Evolutionary conservation across 2,888 invertebrate genomes (phyloP).

Genomic region (Eudemis profundana): DNA sequence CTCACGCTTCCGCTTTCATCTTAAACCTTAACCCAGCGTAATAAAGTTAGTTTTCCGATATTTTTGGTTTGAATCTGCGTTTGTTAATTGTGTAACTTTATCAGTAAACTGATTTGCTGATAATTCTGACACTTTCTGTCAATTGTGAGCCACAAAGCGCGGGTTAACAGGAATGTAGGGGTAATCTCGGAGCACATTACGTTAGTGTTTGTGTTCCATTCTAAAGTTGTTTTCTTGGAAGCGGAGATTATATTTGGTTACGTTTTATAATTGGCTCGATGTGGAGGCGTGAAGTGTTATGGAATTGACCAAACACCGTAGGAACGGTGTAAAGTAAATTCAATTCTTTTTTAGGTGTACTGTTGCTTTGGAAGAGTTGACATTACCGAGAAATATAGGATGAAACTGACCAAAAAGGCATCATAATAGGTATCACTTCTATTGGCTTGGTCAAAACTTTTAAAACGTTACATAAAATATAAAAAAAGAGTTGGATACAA

Average conservation of each 20-base stretch:
- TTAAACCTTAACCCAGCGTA: background rate
- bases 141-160: constrained; percentile 28
- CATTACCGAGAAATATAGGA: background rate
- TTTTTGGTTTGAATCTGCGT: constrained; percentile 10
- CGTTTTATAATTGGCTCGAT: constrained; percentile 28
- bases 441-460: no score
- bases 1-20: constrained; percentile 7
- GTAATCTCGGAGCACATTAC: constrained; percentile 31
- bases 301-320: constrained; percentile 18
- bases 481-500: no score
- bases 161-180: constrained; percentile 11
- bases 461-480: no score
- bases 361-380: constrained; percentile 4
- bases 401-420: background rate
- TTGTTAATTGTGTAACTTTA: constrained; percentile 38
- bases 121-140: constrained; percentile 21
- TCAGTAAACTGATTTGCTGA: constrained; percentile 34
- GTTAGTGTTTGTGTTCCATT: constrained; percentile 34
- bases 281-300: constrained; percentile 37
- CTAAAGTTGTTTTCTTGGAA: constrained; percentile 37
- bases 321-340: background rate
- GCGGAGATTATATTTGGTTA: constrained; percentile 28
- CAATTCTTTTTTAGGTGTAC: constrained; percentile 8
- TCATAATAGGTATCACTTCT: no score
- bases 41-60: constrained; percentile 9